Base-by-base conservation (phyloP, 1,140 invertebrate species). In the Coenobita brevimanus region DNA sequence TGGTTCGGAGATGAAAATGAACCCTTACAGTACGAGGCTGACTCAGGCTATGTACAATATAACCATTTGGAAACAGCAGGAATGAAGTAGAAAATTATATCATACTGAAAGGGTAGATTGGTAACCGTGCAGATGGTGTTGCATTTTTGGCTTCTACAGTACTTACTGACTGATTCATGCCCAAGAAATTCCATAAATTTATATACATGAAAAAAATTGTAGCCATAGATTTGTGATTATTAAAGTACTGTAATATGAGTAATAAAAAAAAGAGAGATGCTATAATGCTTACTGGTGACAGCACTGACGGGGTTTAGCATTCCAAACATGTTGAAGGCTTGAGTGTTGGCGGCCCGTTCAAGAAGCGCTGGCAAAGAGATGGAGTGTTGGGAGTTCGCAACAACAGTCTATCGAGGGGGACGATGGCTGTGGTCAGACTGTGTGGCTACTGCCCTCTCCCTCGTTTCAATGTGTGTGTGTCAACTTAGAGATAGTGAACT, bases 221-320 rank as follows among this genome's bases (percentile, higher is more conserved):
- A 50, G 17, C 17, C 6, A 50, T 50, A 50, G 17, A n/a, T n/a
- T 50, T 8, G 76, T 85, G 71, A 69, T 71, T 21, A 85, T 43
- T 24, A 15, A 43, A 64, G 30, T 69, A 24, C 38, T 43, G 27
- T 27, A 82, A 43, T 21, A 41, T 76, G 17, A 6, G 24, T 27
- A 38, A 41, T 76, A 41, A 46, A 62, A 62, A 75, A 41, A 30
- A 27, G 41, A 75, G 60, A 60, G 50, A 64, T 30, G 21, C 33
- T 41, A 76, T 50, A 46, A 60, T 60, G 82, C 89, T 90, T 89
- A 91, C 88, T 91, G 82, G 90, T 90, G 78, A 90, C 90, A 73
- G 90, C 90, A 79, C 89, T 90, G 75, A 89, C 85, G 46, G 89
- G 90, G 54, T 90, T 90, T 57, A 86, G 84, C 90, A 91, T 91